phyloP scores from a whole-genome alignment of 2,888 invertebrate species.

The Hemaris fuciformis region DNA sequence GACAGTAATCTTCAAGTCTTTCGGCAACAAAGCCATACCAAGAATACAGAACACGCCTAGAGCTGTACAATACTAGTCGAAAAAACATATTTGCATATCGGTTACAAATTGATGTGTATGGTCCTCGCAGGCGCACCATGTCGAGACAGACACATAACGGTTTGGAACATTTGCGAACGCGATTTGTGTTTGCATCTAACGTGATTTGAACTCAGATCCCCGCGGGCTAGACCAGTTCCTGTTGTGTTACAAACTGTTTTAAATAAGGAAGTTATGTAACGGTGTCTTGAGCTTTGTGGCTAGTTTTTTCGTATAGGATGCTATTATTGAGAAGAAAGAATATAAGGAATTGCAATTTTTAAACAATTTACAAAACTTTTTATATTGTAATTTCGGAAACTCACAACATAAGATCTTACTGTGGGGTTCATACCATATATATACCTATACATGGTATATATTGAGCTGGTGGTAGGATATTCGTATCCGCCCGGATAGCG shows the following conservation, averaged over 20 bases:
- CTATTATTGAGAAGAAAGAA: too few species aligned
- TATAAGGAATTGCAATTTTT: too few species aligned
- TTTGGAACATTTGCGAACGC: not conserved
- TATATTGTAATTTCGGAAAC: too few species aligned
- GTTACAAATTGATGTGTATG: not conserved
- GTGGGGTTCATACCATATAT: too few species aligned
- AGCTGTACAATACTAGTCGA: not conserved
- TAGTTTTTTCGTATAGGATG: too few species aligned
- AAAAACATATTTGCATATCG: not conserved
- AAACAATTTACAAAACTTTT: too few species aligned
- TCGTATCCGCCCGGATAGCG: too few species aligned
- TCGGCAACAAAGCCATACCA: not conserved
- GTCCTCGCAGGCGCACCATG: not conserved
- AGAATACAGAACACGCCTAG: not conserved
- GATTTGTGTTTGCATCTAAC: not conserved
- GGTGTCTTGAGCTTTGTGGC: too few species aligned
- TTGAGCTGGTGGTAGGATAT: too few species aligned
- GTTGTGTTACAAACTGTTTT: constrained; percentile 9
- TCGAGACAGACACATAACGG: not conserved
- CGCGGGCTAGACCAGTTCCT: constrained; percentile 11
- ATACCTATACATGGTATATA: too few species aligned
- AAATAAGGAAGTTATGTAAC: not conserved
- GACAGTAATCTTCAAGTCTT: not conserved
- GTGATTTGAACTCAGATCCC: constrained; percentile 7
- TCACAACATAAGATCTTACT: too few species aligned